Base-by-base conservation (phyloP, 1,140 invertebrate species). In the Hycleus cichorii region DNA sequence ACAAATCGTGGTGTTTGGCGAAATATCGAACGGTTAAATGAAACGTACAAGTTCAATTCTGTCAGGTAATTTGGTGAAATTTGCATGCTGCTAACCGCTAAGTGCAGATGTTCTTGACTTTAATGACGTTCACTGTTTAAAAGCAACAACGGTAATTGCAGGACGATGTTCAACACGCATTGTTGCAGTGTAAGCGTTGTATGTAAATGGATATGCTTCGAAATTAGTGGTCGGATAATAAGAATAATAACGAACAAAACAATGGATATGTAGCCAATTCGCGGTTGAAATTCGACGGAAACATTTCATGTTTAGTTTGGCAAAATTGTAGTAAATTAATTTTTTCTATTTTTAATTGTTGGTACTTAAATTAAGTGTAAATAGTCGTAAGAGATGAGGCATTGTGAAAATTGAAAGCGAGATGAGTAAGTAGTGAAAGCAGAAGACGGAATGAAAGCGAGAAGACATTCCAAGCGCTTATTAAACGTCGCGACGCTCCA, bases 401-500 rank as follows among this genome's bases (percentile, higher is more conserved):
- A 32, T 32, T 32, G 32, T 32, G 32, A 32, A 32, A 32, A 5
- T 32, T 32, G 32, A 32, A 32, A 32, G 32, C 32, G 32, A 32
- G 32, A 32, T 42, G 40, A n/a, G 40, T 42, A 42, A 42, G 18
- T 40, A 54, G 48, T 54, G 58, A 60, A 56, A 63, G 59, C 55
- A 48, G 52, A 60, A 57, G 43, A 45, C 49, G 32, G 54, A 64
- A 57, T 60, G 62, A 60, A 60, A 64, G 55, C 58, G 58, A 60
- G 58, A 64, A 64, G 62, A 64, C 56, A 63, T 60, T 63, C 55
- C 54, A 49, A 32, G 40, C 60, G 62, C 54, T 64, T 60, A 64
- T 64, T 64, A 64, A 58, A 51, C 62, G 62, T 55, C 62, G 48
- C 54, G 62, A 49, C 56, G 59, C 62, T 49, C 43, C 51, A 46